Conservation (phyloP, 2,113 vertebrate species). For the Pteropus alecto region DNA sequence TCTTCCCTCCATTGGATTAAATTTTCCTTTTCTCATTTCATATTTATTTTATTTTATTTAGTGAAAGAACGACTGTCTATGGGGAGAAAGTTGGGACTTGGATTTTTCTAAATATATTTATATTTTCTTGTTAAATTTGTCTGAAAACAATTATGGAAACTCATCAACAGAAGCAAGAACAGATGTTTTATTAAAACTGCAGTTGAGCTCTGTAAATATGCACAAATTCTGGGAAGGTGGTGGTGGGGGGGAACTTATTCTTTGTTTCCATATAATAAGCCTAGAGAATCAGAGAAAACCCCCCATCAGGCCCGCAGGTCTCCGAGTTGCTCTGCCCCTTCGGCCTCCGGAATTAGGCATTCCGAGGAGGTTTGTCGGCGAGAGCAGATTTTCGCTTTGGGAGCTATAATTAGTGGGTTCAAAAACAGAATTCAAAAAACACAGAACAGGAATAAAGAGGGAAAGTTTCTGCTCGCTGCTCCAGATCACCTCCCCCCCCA, state of each 20-base stretch:
- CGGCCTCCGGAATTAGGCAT: slow-evolving; percentile 22
- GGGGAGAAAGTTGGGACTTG: slow-evolving; percentile 42
- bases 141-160: slow-evolving; percentile 87
- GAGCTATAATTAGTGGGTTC: slow-evolving; percentile 76
- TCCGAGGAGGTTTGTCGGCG: background rate
- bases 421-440: slow-evolving; percentile 73
- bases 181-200: slow-evolving; percentile 90
- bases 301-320: slow-evolving; percentile 51
- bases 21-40: slow-evolving; percentile 57
- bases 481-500: background rate
- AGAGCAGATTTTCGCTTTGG: slow-evolving; percentile 47
- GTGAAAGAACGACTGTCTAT: slow-evolving; percentile 35
- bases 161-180: slow-evolving; percentile 87
- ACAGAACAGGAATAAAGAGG: slow-evolving; percentile 72
- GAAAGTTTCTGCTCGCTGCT: slow-evolving; percentile 44
- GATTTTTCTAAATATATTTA: slow-evolving; percentile 73
- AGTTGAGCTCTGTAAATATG: slow-evolving; percentile 83
- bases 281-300: slow-evolving; percentile 75
- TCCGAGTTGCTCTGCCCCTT: background rate
- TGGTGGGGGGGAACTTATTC: slow-evolving; percentile 44
- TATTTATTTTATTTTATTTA: background rate
- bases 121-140: slow-evolving; percentile 83
- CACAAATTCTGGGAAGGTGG: slow-evolving; percentile 73
- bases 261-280: slow-evolving; percentile 76
- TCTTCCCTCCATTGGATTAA: slow-evolving; percentile 38